A percentile compares a stretch with the other conserved stretches of the same genome.
Evolutionary conservation across 1,140 invertebrate species (phyloP).

Genomic region (Drosophila sechellia): DNA sequence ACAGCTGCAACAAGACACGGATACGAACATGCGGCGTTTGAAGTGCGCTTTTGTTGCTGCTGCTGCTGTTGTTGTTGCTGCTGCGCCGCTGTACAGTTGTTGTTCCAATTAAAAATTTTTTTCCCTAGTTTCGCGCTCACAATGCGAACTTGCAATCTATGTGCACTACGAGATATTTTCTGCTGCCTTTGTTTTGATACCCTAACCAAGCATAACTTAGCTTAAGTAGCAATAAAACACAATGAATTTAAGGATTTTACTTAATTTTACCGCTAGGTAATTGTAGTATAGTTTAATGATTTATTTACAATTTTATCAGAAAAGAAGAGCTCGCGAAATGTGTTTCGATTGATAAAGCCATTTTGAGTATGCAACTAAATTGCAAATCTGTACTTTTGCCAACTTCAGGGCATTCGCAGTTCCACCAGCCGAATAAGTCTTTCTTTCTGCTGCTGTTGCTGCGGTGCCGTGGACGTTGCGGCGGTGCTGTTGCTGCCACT

Average conservation of each 20-base stretch:
- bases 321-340: too few relatives aligned
- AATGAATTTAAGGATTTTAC: too few relatives aligned
- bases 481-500: slow-evolving; percentile 11
- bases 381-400: too few relatives aligned
- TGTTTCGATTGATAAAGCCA: too few relatives aligned
- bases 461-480: slow-evolving; percentile 15
- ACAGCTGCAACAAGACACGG: slow-evolving; percentile 30
- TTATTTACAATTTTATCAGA: too few relatives aligned
- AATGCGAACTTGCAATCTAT: slow-evolving; percentile 78
- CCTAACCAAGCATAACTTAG: neutral
- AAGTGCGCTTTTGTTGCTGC: slow-evolving; percentile 66
- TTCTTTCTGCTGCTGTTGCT: slow-evolving; percentile 7
- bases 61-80: slow-evolving; percentile 29
- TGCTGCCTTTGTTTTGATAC: slow-evolving; percentile 57
- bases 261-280: too few relatives aligned
- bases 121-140: slow-evolving; percentile 81
- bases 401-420: neutral
- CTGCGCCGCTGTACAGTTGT: slow-evolving; percentile 78
- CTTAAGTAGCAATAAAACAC: neutral
- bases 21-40: slow-evolving; percentile 57
- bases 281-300: too few relatives aligned
- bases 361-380: too few relatives aligned
- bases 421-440: neutral
- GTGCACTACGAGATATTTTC: slow-evolving; percentile 55
- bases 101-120: slow-evolving; percentile 81